A percentile compares a stretch with the other conserved stretches of the same genome.
These are phyloP conservation scores for Cataglyphis altisquamis DNA, from an alignment of 2,888 invertebrate genomes.

Conservation along the genomic window DNA sequence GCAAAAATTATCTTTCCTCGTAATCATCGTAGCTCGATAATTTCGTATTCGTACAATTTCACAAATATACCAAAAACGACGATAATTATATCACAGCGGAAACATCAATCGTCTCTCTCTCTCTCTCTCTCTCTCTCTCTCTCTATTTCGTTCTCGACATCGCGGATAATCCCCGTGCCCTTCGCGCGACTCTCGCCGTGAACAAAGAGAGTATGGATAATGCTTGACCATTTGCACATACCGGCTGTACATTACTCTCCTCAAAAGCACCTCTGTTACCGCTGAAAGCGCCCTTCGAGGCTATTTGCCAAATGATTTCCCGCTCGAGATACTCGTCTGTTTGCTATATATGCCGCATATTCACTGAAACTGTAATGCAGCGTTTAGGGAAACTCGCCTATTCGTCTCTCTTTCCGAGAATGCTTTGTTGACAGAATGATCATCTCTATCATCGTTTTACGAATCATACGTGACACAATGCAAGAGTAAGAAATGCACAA, in stretches of 20 bases:
- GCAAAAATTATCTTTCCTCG: neutral
- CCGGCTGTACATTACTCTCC: conserved; percentile 47
- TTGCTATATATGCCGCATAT: conserved; percentile 33
- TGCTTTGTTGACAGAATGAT: conserved; percentile 6
- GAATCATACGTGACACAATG: neutral
- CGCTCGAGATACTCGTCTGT: conserved; percentile 49
- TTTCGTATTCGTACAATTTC: neutral
- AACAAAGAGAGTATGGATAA: conserved; percentile 65
- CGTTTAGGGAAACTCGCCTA: conserved; percentile 29
- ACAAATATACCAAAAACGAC: neutral
- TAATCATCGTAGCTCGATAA: neutral
- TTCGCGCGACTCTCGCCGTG: conserved; percentile 16
- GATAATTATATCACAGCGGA: neutral
- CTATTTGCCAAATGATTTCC: conserved; percentile 80
- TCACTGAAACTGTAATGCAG: conserved; percentile 30
- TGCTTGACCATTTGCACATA: conserved; percentile 69
- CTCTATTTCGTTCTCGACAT: neutral
- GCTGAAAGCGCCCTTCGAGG: conserved; percentile 71
- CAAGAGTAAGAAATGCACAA: neutral
- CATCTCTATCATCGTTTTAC: conserved; percentile 20
- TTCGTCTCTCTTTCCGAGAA: neutral
- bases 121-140: neutral
- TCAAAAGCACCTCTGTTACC: conserved; percentile 67
- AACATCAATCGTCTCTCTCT: neutral
- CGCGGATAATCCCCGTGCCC: conserved; percentile 19